Conservation (phyloP, 2,888 invertebrate genomes). For the Himalopsyche anomala region DNA sequence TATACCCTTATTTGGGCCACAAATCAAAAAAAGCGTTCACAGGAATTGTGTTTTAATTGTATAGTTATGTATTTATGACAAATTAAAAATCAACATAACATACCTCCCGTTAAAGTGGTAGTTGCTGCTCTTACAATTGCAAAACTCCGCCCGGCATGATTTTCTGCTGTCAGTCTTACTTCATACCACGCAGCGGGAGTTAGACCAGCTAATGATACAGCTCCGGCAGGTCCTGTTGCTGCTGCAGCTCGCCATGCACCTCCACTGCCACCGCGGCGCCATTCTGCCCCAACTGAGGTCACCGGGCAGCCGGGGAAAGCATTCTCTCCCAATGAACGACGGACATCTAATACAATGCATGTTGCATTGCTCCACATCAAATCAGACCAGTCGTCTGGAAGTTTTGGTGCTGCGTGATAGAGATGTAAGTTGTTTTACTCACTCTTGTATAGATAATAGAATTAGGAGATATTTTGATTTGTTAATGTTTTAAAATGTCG, state of each 20-base stretch:
- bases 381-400: conserved; percentile 68
- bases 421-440: background rate
- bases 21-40: too few species aligned
- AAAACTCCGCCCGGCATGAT: conserved; percentile 81
- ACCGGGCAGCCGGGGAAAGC: conserved; percentile 72
- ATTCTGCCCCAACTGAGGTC: conserved; percentile 73
- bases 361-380: conserved; percentile 76
- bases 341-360: conserved; percentile 73
- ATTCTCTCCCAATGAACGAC: conserved; percentile 69
- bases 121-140: conserved; percentile 85
- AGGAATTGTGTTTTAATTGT: too few species aligned
- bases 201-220: conserved; percentile 76
- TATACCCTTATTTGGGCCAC: too few species aligned
- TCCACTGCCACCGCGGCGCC: conserved; percentile 71
- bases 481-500: too few species aligned
- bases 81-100: conserved; percentile 53
- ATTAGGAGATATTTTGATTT: too few species aligned
- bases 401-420: conserved; percentile 60
- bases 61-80: too few species aligned
- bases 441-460: background rate
- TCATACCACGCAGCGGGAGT: conserved; percentile 86
- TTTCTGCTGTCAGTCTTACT: conserved; percentile 84
- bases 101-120: conserved; percentile 84
- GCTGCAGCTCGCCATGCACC: conserved; percentile 73
- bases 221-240: conserved; percentile 51